These are phyloP conservation scores for Euproctis similis DNA, from an alignment of 2,888 invertebrate species.

Conservation along the genomic window DNA sequence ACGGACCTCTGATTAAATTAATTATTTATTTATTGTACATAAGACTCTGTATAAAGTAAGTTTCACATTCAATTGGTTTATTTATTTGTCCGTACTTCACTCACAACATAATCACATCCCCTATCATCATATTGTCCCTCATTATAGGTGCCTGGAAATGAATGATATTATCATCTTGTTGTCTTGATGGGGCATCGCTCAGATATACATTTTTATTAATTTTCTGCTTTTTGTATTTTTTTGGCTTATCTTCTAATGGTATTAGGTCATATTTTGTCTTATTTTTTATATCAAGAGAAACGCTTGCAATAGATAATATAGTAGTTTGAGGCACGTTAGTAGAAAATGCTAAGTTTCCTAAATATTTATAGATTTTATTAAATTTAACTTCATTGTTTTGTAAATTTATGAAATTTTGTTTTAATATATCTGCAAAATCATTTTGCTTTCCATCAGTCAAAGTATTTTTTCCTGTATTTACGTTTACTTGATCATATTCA, in stretches of 20 bases:
- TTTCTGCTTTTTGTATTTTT: too few species aligned
- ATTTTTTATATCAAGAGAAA: too few species aligned
- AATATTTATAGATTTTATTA: neutral
- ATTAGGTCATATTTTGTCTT: neutral
- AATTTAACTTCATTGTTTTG: conserved; percentile 1
- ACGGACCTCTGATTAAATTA: conserved; percentile 68
- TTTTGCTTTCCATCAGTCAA: conserved; percentile 13
- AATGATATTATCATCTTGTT: too few species aligned
- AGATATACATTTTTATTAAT: too few species aligned
- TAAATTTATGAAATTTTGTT: conserved; percentile 7
- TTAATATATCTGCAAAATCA: neutral
- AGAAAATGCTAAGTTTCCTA: too few species aligned
- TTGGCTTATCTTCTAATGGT: neutral
- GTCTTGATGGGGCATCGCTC: too few species aligned
- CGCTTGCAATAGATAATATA: too few species aligned
- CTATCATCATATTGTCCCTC: conserved; percentile 2
- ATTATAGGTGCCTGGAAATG: conserved; percentile 4
- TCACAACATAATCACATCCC: conserved; percentile 15
- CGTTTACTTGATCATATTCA: conserved; percentile 21
- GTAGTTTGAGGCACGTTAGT: too few species aligned
- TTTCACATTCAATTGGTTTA: conserved; percentile 44
- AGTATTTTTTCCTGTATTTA: conserved; percentile 25
- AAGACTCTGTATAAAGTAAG: conserved; percentile 56
- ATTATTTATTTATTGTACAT: conserved; percentile 71
- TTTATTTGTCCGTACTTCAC: conserved; percentile 15